Percentiles rank a stretch among this genome's conserved stretches.
Conservation (phyloP, 2,797 vertebrate genomes). For the Schizopygopsis pylzovi region DNA sequence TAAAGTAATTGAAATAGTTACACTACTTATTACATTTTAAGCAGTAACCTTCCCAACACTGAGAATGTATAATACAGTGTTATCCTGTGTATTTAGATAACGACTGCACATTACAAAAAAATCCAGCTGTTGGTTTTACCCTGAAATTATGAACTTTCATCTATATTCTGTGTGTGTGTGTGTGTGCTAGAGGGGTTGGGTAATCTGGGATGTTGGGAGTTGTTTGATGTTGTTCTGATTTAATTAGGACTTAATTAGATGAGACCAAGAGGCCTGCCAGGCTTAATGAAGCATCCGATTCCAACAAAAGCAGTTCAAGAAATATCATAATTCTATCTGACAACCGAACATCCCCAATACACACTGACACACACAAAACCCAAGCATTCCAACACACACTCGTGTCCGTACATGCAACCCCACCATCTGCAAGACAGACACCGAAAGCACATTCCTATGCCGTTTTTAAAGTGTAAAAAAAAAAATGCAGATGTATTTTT, state of each 20-base stretch:
- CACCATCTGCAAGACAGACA: background rate
- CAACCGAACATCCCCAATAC: conserved; percentile 34
- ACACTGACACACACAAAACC: conserved; percentile 14
- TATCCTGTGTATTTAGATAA: background rate
- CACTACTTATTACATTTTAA: too few species aligned
- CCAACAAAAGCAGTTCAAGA: conserved; percentile 38
- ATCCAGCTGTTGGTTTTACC: conserved; percentile 13
- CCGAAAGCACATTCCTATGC: background rate
- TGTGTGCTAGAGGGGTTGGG: background rate
- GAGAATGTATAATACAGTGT: background rate
- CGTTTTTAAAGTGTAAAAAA: background rate
- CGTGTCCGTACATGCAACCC: background rate
- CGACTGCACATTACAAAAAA: background rate
- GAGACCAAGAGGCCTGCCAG: conserved; percentile 32
- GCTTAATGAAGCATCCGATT: conserved; percentile 43
- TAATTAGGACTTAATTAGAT: conserved; percentile 54
- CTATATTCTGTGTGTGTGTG: background rate
- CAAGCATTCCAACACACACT: background rate
- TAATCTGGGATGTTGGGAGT: conserved; percentile 35
- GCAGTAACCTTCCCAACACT: too few species aligned
- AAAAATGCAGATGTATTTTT: background rate
- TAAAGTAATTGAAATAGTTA: too few species aligned
- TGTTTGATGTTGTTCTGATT: conserved; percentile 51
- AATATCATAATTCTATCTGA: conserved; percentile 46
- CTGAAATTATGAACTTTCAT: background rate